Evolutionary conservation across 2,888 invertebrate species (phyloP).

Genomic region (Phragmatobia fuliginosa): DNA sequence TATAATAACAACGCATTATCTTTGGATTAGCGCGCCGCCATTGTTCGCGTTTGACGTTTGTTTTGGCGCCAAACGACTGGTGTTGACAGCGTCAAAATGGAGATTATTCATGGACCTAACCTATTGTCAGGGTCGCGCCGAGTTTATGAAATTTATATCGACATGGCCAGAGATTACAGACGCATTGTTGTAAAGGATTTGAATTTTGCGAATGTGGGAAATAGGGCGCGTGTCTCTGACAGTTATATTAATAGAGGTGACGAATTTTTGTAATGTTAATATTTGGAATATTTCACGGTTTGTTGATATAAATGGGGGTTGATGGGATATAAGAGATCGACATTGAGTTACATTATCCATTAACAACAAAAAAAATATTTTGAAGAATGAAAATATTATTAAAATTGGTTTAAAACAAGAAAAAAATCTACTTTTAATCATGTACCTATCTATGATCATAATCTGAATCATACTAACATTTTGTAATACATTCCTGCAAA

Average conservation of each 20-base stretch:
- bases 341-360: not conserved
- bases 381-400: no score
- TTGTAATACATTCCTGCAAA: not conserved
- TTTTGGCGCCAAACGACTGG: slow-evolving; percentile 55
- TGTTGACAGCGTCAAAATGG: slow-evolving; percentile 56
- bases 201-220: slow-evolving; percentile 55
- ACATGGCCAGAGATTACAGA: slow-evolving; percentile 53
- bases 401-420: no score
- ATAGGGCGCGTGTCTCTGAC: slow-evolving; percentile 51
- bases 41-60: slow-evolving; percentile 53
- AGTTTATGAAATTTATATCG: slow-evolving; percentile 59
- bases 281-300: slow-evolving; percentile 35
- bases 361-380: not conserved
- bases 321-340: not conserved
- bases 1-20: slow-evolving; percentile 55
- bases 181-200: slow-evolving; percentile 54
- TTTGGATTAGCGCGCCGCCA: slow-evolving; percentile 51
- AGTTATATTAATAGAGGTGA: slow-evolving; percentile 50
- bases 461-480: no score
- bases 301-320: not conserved
- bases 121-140: slow-evolving; percentile 47
- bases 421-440: no score
- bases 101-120: slow-evolving; percentile 57
- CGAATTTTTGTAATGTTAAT: slow-evolving; percentile 42
- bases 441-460: no score